phyloP scores from a whole-genome alignment of 2,888 invertebrate species.

The Meghimatium bilineatum region DNA sequence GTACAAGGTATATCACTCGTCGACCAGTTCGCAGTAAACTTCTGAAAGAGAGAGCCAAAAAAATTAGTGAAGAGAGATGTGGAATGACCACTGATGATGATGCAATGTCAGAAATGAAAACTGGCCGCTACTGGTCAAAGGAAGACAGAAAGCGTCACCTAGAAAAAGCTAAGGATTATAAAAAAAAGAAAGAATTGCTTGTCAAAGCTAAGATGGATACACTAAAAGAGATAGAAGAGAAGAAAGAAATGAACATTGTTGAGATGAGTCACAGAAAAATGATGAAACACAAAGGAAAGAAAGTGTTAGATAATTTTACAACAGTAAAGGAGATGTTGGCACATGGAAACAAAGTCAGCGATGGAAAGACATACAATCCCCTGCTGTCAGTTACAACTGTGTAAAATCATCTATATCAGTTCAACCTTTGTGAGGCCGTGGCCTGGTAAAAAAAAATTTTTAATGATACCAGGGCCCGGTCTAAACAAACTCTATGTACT shows the following conservation, averaged over 20 bases:
- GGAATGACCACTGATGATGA: slow-evolving; percentile 87
- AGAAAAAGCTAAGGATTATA: slow-evolving; percentile 83
- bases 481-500: too few relatives aligned
- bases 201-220: slow-evolving; percentile 74
- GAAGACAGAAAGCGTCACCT: slow-evolving; percentile 86
- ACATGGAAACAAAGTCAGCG: slow-evolving; percentile 78
- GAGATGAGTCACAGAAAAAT: slow-evolving; percentile 80
- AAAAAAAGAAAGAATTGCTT: slow-evolving; percentile 76
- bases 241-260: slow-evolving; percentile 76
- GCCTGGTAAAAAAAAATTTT: too few relatives aligned
- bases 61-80: slow-evolving; percentile 83
- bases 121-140: slow-evolving; percentile 86
- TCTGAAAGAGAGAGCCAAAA: slow-evolving; percentile 83
- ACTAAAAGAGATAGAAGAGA: slow-evolving; percentile 76
- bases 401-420: slow-evolving; percentile 69
- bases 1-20: slow-evolving; percentile 86
- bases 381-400: slow-evolving; percentile 78
- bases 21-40: slow-evolving; percentile 84
- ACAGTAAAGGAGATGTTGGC: slow-evolving; percentile 82
- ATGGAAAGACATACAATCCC: slow-evolving; percentile 74
- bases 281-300: slow-evolving; percentile 80
- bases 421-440: too few relatives aligned
- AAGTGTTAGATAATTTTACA: slow-evolving; percentile 80
- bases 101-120: slow-evolving; percentile 86
- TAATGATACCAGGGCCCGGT: too few relatives aligned